Percentiles rank a stretch among this genome's conserved stretches.
Conservation (phyloP, 2,113 vertebrate species). For the Gasterosteus aculeatus region DNA sequence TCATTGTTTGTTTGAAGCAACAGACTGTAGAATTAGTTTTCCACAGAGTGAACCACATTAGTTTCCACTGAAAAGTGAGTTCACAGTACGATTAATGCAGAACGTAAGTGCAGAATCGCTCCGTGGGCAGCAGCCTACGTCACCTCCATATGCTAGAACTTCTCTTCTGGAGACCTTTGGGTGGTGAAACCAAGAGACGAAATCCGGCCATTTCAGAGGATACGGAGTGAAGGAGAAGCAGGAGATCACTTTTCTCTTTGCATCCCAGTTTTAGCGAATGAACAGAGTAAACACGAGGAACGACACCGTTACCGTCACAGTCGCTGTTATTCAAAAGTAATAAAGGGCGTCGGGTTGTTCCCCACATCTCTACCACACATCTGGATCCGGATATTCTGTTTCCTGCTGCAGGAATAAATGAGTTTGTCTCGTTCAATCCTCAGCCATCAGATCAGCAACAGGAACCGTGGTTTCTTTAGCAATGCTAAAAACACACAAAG, state of each 20-base stretch:
- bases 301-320: background rate
- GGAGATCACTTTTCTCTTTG: background rate
- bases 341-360: background rate
- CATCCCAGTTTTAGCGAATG: background rate
- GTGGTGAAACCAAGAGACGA: background rate
- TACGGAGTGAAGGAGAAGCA: background rate
- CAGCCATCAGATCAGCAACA: background rate
- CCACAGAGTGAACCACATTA: background rate
- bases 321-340: too few relatives aligned
- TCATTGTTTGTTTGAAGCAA: background rate
- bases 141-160: background rate
- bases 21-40: background rate
- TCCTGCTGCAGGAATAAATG: background rate
- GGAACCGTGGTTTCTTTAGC: background rate
- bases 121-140: background rate
- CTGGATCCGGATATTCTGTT: background rate
- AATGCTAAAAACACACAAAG: background rate
- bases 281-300: background rate
- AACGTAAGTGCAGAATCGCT: background rate
- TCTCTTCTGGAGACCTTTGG: background rate
- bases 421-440: background rate
- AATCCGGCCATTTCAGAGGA: constrained; percentile 3
- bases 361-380: background rate
- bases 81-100: background rate
- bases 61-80: background rate